Evolutionary conservation across 2,888 invertebrate genomes (phyloP).

Genomic region (Pandemis heparana): DNA sequence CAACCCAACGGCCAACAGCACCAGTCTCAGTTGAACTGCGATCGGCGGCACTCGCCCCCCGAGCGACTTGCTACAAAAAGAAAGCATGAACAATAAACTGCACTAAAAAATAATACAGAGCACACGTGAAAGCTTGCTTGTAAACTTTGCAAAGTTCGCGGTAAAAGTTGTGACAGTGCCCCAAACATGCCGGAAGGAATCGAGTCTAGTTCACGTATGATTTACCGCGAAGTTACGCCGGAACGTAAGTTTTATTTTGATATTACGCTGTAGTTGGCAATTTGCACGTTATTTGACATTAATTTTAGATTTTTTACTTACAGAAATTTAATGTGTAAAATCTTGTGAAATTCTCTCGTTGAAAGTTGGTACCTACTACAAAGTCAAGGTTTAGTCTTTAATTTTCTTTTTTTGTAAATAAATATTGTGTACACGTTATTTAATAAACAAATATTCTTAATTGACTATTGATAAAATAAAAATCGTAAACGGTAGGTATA

Average conservation of each 20-base stretch:
- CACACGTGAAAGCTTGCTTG: slow-evolving; percentile 12
- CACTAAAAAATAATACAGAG: slow-evolving; percentile 2
- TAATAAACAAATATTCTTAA: neutral
- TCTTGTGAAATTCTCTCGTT: too few relatives aligned
- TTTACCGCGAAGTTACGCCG: slow-evolving; percentile 75
- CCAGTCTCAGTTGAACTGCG: slow-evolving; percentile 52
- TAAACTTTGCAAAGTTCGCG: slow-evolving; percentile 27
- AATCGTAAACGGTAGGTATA: neutral
- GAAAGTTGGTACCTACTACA: too few relatives aligned
- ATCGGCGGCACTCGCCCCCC: slow-evolving; percentile 48
- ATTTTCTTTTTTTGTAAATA: neutral
- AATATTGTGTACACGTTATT: neutral
- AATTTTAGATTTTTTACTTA: too few relatives aligned
- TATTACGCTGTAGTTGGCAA: slow-evolving; percentile 4
- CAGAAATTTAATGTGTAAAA: too few relatives aligned
- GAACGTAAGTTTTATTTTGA: slow-evolving; percentile 68
- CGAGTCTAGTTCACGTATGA: slow-evolving; percentile 62
- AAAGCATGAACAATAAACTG: slow-evolving; percentile 23
- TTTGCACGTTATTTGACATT: too few relatives aligned
- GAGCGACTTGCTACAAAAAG: slow-evolving; percentile 22
- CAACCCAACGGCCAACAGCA: slow-evolving; percentile 29
- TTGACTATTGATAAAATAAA: neutral
- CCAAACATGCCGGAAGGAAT: slow-evolving; percentile 74
- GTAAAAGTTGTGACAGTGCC: slow-evolving; percentile 34
- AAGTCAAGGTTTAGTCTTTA: too few relatives aligned